phyloP scores from a whole-genome alignment of 2,888 invertebrate species.

The Patella pellucida region DNA sequence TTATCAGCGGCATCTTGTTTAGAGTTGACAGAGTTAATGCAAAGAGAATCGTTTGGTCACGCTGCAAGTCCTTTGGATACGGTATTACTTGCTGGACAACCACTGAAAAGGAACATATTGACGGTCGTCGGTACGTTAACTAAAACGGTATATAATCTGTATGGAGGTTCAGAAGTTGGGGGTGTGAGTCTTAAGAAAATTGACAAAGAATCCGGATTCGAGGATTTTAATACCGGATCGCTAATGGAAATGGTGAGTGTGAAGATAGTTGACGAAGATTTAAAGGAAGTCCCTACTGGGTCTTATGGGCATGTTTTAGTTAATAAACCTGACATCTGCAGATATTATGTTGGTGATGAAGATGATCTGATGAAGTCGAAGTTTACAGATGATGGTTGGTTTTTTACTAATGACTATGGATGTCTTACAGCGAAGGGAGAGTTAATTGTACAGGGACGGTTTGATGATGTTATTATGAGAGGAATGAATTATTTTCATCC shows the following conservation, averaged over 20 bases:
- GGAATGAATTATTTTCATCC: conserved; percentile 24
- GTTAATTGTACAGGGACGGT: conserved; percentile 23
- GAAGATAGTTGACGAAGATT: conserved; percentile 23
- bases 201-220: not conserved
- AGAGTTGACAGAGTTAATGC: too few species aligned
- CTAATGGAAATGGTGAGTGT: conserved; percentile 19
- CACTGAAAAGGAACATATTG: not conserved
- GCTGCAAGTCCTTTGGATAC: too few species aligned
- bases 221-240: conserved; percentile 24
- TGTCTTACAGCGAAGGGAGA: conserved; percentile 12
- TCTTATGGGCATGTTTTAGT: conserved; percentile 11
- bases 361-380: not conserved
- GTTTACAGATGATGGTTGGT: conserved; percentile 13
- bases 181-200: not conserved
- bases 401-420: conserved; percentile 20
- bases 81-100: not conserved
- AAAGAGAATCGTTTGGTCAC: too few species aligned
- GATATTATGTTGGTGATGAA: conserved; percentile 14
- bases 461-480: conserved; percentile 19
- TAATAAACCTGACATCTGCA: not conserved
- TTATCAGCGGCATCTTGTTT: too few species aligned
- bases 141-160: not conserved
- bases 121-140: not conserved
- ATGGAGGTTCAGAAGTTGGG: not conserved
- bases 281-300: conserved; percentile 10